Conservation (phyloP, 2,797 vertebrate species). For the Melanotaenia nigrans region DNA sequence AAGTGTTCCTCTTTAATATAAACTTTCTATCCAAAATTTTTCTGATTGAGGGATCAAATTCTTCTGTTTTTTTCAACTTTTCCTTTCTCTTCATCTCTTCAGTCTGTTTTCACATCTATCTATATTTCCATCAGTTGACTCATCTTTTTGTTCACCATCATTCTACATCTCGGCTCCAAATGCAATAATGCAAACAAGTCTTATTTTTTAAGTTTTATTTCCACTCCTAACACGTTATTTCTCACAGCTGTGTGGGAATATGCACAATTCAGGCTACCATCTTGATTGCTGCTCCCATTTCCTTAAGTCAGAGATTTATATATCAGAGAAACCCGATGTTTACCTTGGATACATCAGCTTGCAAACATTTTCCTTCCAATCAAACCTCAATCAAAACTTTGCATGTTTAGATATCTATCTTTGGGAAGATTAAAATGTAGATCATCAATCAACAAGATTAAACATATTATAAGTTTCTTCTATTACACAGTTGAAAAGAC, state of each 20-base stretch:
- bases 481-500: background rate
- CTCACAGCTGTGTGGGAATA: slow-evolving; percentile 41
- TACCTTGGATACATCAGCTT: slow-evolving; percentile 16
- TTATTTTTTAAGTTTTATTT: too few relatives aligned
- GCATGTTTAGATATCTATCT: slow-evolving; percentile 20
- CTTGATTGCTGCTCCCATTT: slow-evolving; percentile 25
- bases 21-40: background rate
- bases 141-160: too few relatives aligned
- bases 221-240: slow-evolving; percentile 3
- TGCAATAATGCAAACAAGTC: too few relatives aligned
- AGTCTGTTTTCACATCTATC: too few relatives aligned
- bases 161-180: background rate
- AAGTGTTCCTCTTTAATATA: background rate
- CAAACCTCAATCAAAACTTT: slow-evolving; percentile 12
- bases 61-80: background rate
- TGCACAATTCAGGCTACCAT: slow-evolving; percentile 18
- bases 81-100: background rate
- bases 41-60: background rate
- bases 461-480: slow-evolving; percentile 4
- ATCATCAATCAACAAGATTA: slow-evolving; percentile 12
- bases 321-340: slow-evolving; percentile 26
- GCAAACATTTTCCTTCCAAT: background rate
- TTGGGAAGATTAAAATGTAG: slow-evolving; percentile 2
- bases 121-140: too few relatives aligned
- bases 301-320: background rate